Base-by-base conservation (phyloP, 2,113 vertebrate species). In the Tenebrosternarchus preto region DNA sequence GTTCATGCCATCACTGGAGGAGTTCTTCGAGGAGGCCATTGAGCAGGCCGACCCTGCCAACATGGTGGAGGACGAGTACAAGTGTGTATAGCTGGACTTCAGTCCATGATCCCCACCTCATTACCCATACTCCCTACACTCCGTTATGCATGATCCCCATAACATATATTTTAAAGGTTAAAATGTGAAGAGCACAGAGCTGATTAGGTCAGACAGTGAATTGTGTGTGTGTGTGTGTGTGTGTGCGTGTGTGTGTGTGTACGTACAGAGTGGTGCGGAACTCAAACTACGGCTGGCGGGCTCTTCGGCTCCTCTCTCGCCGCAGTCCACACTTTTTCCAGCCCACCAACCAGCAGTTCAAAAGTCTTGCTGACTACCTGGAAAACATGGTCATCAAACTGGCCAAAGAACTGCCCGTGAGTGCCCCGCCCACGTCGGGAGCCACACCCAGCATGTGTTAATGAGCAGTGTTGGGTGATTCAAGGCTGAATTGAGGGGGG, bases 301-400 rank as follows among this genome's bases (percentile, higher is more conserved):
- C 98, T 3, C 81, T 99, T 76, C 92, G 98, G 57, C 91, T 99
- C 17, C 91, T 99, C 70, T 98, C 98, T 76, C 92, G 97, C 73
- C 94, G 97, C 87, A 99, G 98, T 86, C 98, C 98, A 1, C 97
- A 99, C 88, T 99, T 99, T 88, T 99, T 99, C 87, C 98, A 99
- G 83, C 97, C 97, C 61, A 99, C 96, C 31, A 98, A 98, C 83
- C 98, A 99, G 84, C 97, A 98, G 7, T 99, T 98, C 89, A 98
- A 98, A 88, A 99, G 97, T 88, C 92, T 99, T 86, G 97, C 96
- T 4, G 97, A 99, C 27, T 99, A 99, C 83, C 92, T 99, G 3
- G 97, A 99, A 91, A 98, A 96, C 85, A 98, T 99, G 97, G 98
- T 99, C 85, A 98, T 97, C 94, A 99, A 99, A 84, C 90, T 99